These are phyloP conservation scores for Diorhabda carinulata DNA, from an alignment of 1,140 invertebrate genomes.

Conservation along the genomic window DNA sequence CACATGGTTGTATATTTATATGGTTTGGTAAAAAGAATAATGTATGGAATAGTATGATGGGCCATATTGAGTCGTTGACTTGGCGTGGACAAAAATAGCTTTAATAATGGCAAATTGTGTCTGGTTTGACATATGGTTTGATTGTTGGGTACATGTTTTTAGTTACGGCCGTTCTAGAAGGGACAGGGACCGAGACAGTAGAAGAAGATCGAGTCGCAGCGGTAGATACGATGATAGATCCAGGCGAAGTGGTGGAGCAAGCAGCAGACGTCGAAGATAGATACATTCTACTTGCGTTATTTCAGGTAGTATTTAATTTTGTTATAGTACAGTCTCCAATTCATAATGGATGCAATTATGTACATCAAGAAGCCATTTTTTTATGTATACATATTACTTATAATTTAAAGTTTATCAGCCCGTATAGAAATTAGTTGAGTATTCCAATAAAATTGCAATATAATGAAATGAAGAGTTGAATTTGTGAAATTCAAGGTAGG, in stretches of 20 bases:
- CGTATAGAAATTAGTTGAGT: no score
- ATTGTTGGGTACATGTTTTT: slow-evolving; percentile 42
- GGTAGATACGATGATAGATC: slow-evolving; percentile 40
- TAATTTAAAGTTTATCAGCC: no score
- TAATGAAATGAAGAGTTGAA: no score
- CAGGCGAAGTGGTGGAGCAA: slow-evolving; percentile 34
- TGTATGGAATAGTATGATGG: slow-evolving; percentile 36
- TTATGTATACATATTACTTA: no score
- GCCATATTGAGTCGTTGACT: slow-evolving; percentile 28
- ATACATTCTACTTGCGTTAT: not conserved
- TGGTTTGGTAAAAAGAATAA: slow-evolving; percentile 45
- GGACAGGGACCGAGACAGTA: slow-evolving; percentile 39
- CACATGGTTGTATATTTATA: slow-evolving; percentile 48
- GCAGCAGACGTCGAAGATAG: slow-evolving; percentile 36
- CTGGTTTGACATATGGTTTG: slow-evolving; percentile 25
- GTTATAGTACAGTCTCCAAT: not conserved
- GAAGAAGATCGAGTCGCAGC: slow-evolving; percentile 35
- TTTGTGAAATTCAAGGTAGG: no score
- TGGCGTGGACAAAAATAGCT: slow-evolving; percentile 29
- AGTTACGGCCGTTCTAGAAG: slow-evolving; percentile 45
- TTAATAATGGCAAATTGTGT: slow-evolving; percentile 12
- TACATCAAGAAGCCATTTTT: no score
- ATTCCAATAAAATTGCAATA: no score
- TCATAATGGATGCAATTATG: no score
- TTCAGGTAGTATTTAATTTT: slow-evolving; percentile 1